Evolutionary conservation across 2,797 vertebrate species (phyloP).

Genomic region (Lutjanus argentimaculatus): DNA sequence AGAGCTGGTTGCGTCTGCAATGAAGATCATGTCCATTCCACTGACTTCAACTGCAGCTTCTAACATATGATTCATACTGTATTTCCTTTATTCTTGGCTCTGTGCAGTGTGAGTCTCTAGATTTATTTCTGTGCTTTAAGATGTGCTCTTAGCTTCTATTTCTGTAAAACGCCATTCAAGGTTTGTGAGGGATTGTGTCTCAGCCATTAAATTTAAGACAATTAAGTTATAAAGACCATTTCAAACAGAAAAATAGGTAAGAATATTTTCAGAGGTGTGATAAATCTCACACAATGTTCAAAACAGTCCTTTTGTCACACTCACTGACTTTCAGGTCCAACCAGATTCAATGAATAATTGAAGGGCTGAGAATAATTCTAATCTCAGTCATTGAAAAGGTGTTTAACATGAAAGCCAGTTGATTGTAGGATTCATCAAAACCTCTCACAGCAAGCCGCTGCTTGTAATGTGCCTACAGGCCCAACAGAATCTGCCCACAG

Average conservation of each 20-base stretch:
- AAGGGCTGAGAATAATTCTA: conserved; percentile 42
- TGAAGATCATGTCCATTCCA: conserved; percentile 18
- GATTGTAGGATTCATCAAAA: conserved; percentile 45
- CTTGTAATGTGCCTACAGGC: conserved; percentile 30
- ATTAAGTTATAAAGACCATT: conserved; percentile 21
- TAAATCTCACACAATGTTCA: conserved; percentile 21
- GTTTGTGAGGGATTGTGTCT: conserved; percentile 5
- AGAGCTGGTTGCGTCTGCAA: conserved; percentile 20
- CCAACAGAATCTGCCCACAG: conserved; percentile 6
- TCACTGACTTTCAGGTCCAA: conserved; percentile 8
- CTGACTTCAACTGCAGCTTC: not conserved
- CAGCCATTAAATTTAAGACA: conserved; percentile 6
- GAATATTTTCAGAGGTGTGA: conserved; percentile 25
- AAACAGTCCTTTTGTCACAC: conserved; percentile 41
- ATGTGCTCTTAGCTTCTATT: not conserved
- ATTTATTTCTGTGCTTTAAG: not conserved
- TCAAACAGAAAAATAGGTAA: conserved; percentile 6
- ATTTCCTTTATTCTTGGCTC: conserved; percentile 1
- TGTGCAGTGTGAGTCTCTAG: not conserved
- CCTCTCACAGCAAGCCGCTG: conserved; percentile 34
- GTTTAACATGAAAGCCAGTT: conserved; percentile 50
- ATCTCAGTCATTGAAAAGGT: conserved; percentile 28
- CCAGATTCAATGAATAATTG: conserved; percentile 36
- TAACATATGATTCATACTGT: conserved; percentile 3
- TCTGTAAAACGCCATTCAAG: conserved; percentile 16